Evolutionary conservation across 2,113 vertebrate genomes (phyloP).

Genomic region (Crotalus horridus): DNA sequence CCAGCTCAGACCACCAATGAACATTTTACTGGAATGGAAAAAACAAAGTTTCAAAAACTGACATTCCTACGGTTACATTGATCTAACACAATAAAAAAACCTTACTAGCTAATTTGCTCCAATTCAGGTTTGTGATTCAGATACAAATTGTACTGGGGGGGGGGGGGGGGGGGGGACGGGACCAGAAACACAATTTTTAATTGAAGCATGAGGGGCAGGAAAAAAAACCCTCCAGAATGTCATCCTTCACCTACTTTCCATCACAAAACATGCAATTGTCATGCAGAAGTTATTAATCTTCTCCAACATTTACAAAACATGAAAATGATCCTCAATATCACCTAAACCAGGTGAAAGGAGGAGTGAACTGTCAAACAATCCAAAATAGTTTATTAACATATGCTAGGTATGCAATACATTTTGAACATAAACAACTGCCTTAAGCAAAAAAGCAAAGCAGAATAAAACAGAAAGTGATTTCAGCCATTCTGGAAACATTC

Average conservation of each 20-base stretch:
- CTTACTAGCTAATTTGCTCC: not conserved
- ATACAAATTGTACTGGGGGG: not conserved
- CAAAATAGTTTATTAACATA: not conserved
- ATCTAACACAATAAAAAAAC: not conserved
- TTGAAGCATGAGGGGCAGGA: too few species aligned
- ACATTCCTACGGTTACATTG: not conserved
- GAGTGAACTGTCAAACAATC: not conserved
- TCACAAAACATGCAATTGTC: not conserved
- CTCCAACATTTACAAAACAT: not conserved
- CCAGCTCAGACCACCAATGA: slow-evolving; percentile 89
- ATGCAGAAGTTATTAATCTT: not conserved
- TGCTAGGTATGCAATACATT: not conserved
- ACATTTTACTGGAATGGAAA: slow-evolving; percentile 80
- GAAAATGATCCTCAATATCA: not conserved
- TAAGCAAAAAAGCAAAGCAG: not conserved
- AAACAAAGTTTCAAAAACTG: not conserved
- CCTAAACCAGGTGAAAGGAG: not conserved
- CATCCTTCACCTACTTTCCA: not conserved
- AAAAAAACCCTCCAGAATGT: not conserved
- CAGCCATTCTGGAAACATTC: not conserved
- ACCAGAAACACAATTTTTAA: not conserved
- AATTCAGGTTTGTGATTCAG: not conserved
- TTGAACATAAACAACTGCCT: not conserved
- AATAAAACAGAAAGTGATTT: not conserved
- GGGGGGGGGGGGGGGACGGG: too few species aligned